A percentile compares a stretch with the other conserved stretches of the same genome.
phyloP scores from a whole-genome alignment of 2,888 invertebrate genomes.

The Melinopterus prodromus region DNA sequence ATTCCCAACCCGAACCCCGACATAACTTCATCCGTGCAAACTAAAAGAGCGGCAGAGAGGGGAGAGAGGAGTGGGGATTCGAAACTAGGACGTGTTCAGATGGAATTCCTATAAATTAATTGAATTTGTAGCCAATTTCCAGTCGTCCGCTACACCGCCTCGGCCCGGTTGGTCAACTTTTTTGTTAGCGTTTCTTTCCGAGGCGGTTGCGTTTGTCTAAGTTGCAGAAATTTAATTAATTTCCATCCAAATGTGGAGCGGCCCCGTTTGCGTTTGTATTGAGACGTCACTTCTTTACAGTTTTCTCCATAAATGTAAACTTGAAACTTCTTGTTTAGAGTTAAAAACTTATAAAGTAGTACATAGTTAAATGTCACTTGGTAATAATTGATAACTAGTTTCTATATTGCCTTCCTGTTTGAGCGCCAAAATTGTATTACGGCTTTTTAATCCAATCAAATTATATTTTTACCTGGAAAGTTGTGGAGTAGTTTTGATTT shows the following conservation, averaged over 20 bases:
- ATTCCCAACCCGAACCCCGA: slow-evolving; percentile 6
- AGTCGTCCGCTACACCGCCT: not conserved
- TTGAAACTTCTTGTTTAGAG: too few relatives aligned
- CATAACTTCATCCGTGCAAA: slow-evolving; percentile 19
- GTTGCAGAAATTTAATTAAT: slow-evolving; percentile 15
- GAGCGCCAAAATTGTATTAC: too few relatives aligned
- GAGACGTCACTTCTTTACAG: not conserved
- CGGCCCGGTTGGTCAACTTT: not conserved
- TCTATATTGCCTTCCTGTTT: too few relatives aligned
- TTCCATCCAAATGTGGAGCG: not conserved
- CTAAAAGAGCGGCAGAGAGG: not conserved
- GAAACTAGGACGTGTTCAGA: slow-evolving; percentile 4
- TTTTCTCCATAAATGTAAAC: too few relatives aligned
- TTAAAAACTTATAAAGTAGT: too few relatives aligned
- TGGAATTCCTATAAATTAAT: slow-evolving; percentile 17
- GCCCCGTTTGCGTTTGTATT: not conserved
- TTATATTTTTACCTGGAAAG: too few relatives aligned
- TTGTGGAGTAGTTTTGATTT: too few relatives aligned
- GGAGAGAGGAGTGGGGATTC: not conserved
- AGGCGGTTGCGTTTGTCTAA: not conserved
- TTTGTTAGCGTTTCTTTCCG: not conserved
- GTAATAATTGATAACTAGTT: too few relatives aligned
- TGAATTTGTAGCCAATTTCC: slow-evolving; percentile 14
- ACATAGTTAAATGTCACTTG: too few relatives aligned
- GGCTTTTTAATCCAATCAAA: too few relatives aligned